Conservation (phyloP, 2,113 vertebrate species). For the Protobothrops mucrosquamatus region DNA sequence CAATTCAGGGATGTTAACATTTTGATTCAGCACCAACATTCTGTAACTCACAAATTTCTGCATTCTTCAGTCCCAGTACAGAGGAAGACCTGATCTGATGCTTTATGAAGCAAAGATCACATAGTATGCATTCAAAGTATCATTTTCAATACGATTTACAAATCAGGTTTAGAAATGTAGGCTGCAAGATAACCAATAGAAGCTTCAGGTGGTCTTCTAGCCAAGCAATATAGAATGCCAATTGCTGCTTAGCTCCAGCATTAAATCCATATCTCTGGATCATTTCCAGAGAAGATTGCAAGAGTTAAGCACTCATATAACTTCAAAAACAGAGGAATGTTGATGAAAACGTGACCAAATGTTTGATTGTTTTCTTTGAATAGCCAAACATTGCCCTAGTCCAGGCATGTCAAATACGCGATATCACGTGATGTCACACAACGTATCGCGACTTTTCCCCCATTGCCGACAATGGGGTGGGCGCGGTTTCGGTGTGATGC, state of each 20-base stretch:
- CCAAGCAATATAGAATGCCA: not conserved
- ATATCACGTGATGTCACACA: too few species aligned
- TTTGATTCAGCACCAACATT: not conserved
- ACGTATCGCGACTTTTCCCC: too few species aligned
- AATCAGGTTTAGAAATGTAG: not conserved
- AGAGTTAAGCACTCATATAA: not conserved
- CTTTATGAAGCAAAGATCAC: not conserved
- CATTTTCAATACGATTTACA: not conserved
- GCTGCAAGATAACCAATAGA: not conserved
- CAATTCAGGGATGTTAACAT: not conserved
- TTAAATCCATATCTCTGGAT: not conserved
- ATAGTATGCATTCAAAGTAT: not conserved
- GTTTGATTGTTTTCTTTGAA: not conserved
- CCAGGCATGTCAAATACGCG: too few species aligned
- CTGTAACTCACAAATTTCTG: not conserved
- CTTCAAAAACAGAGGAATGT: not conserved
- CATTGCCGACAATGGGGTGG: too few species aligned
- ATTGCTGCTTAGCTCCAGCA: not conserved
- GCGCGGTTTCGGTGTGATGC: too few species aligned
- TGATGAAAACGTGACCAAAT: not conserved
- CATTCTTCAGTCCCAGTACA: not conserved
- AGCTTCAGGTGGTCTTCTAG: not conserved
- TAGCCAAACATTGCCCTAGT: not conserved
- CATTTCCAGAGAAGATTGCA: not conserved
- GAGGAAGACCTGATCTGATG: not conserved